phyloP scores from a whole-genome alignment of 2,113 vertebrate genomes.

The Arizona elegans region DNA sequence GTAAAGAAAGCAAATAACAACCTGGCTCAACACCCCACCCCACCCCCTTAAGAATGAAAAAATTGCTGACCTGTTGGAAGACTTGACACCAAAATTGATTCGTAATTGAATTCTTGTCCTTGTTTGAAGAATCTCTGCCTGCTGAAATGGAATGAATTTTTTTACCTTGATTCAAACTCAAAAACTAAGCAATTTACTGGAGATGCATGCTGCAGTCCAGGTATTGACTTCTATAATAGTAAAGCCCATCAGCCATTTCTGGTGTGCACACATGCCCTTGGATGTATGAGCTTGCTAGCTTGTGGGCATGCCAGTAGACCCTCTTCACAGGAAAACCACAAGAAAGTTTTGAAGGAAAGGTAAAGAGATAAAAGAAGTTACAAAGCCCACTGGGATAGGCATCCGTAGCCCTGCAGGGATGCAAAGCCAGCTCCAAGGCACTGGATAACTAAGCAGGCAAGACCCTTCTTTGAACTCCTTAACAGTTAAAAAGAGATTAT shows the following conservation, averaged over 20 bases:
- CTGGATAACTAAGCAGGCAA: slow-evolving; percentile 63
- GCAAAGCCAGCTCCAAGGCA: slow-evolving; percentile 46
- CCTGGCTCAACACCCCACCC: neutral
- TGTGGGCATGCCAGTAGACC: neutral
- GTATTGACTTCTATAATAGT: neutral
- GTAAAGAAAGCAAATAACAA: neutral
- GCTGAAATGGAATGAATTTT: neutral
- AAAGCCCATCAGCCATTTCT: neutral
- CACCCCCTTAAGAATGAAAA: neutral
- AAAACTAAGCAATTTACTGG: neutral
- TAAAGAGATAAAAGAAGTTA: slow-evolving; percentile 41
- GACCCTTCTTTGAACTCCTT: slow-evolving; percentile 69
- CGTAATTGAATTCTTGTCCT: neutral
- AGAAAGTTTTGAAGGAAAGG: slow-evolving; percentile 41
- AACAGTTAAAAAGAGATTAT: slow-evolving; percentile 62
- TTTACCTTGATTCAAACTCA: neutral
- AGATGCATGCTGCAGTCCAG: neutral
- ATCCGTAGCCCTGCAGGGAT: slow-evolving; percentile 32
- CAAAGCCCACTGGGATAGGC: slow-evolving; percentile 49
- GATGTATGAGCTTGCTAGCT: neutral
- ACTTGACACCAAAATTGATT: neutral
- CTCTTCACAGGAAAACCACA: slow-evolving; percentile 26
- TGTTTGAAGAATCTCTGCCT: neutral
- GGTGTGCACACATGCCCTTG: neutral
- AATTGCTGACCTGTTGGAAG: neutral